phyloP scores from a whole-genome alignment of 2,113 vertebrate species.

The Corythoichthys intestinalis region DNA sequence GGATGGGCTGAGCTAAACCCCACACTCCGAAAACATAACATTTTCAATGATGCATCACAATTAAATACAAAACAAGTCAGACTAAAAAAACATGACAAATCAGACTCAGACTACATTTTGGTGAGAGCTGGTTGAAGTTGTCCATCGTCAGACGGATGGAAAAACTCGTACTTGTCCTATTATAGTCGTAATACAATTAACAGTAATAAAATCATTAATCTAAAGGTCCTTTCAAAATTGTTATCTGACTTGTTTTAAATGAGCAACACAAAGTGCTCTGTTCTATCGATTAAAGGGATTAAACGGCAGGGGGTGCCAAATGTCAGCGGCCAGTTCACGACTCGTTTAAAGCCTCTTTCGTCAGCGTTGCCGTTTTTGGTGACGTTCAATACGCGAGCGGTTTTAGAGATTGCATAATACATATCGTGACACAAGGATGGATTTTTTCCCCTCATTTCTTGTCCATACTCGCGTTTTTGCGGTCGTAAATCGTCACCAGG shows the following conservation, averaged over 20 bases:
- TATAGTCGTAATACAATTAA: neutral
- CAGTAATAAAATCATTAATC: too few species aligned
- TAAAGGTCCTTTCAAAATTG: neutral
- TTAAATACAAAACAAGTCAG: neutral
- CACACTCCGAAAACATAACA: neutral
- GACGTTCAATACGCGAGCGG: neutral
- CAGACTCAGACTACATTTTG: neutral
- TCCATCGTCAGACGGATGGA: neutral
- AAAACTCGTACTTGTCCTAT: neutral
- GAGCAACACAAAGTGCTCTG: neutral
- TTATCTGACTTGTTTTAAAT: neutral
- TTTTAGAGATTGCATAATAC: neutral
- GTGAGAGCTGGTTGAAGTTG: neutral
- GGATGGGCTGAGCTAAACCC: slow-evolving; percentile 29
- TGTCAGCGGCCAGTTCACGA: slow-evolving; percentile 51
- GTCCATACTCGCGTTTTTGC: neutral
- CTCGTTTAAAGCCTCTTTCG: slow-evolving; percentile 29
- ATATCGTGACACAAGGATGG: neutral
- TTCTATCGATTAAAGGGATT: slow-evolving; percentile 36
- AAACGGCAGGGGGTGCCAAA: slow-evolving; percentile 67
- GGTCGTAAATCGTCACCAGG: neutral
- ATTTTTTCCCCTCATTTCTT: neutral
- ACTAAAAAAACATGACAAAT: neutral
- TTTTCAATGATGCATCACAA: neutral
- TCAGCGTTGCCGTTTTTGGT: slow-evolving; percentile 37